These are phyloP conservation scores for Scaptomyza graminum DNA, from an alignment of 1,140 invertebrate genomes.

Conservation along the genomic window DNA sequence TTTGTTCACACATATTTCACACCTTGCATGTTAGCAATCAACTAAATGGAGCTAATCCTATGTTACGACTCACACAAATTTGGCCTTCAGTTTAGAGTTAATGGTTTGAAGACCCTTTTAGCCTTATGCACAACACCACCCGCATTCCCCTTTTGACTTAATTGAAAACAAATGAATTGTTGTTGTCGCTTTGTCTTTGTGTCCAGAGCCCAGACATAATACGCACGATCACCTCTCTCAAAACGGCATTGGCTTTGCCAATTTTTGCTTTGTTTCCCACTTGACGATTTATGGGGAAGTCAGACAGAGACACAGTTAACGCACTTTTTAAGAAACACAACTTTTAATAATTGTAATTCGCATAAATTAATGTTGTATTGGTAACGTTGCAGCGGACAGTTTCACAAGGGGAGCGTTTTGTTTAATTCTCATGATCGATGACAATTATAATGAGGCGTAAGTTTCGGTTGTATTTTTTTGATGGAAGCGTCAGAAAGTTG, in stretches of 20 bases:
- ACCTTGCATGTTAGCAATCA: slow-evolving; percentile 42
- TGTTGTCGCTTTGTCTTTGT: slow-evolving; percentile 19
- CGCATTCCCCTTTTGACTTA: slow-evolving; percentile 23
- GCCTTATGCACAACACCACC: slow-evolving; percentile 6
- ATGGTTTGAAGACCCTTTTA: slow-evolving; percentile 17
- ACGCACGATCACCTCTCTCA: slow-evolving; percentile 67
- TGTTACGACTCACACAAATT: slow-evolving; percentile 1
- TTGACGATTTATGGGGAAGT: slow-evolving; percentile 61
- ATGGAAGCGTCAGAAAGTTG: slow-evolving; percentile 32
- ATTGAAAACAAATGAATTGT: slow-evolving; percentile 77
- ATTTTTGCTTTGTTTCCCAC: slow-evolving; percentile 64
- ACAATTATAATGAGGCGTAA: slow-evolving; percentile 60
- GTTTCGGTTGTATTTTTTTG: slow-evolving; percentile 31
- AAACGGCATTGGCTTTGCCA: slow-evolving; percentile 67
- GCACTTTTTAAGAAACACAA: slow-evolving; percentile 58
- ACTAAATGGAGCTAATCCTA: slow-evolving; percentile 28
- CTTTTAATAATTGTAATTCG: slow-evolving; percentile 70
- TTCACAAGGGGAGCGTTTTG: background rate
- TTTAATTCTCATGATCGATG: slow-evolving; percentile 58
- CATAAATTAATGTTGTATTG: slow-evolving; percentile 63
- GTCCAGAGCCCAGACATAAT: slow-evolving; percentile 44
- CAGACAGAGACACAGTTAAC: slow-evolving; percentile 45
- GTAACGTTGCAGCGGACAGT: slow-evolving; percentile 54
- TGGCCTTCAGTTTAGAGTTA: slow-evolving; percentile 35
- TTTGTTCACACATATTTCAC: slow-evolving; percentile 15